These are phyloP conservation scores for Apostichopus parvimensis DNA, from an alignment of 35 echinoderm and acorn worm species.

Conservation along the genomic window DNA sequence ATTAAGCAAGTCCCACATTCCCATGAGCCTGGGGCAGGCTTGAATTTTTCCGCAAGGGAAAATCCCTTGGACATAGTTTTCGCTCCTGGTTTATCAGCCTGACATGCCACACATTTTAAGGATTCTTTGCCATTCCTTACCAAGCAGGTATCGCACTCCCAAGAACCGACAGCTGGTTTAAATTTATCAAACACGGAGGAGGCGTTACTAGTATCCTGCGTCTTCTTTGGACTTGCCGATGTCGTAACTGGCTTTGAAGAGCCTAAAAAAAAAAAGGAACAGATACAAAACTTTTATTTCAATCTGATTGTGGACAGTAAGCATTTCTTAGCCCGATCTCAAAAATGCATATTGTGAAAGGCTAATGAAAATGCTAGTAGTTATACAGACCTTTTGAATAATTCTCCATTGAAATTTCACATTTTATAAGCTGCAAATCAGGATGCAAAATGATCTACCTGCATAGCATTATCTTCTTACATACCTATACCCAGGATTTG, in stretches of 20 bases:
- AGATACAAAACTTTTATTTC: too few species aligned
- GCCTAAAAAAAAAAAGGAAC: not conserved
- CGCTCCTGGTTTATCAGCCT: conserved; percentile 32
- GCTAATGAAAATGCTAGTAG: not conserved
- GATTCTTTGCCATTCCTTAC: conserved; percentile 16
- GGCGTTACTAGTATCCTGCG: not conserved
- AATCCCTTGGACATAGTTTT: conserved; percentile 11
- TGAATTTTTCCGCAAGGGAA: conserved; percentile 10
- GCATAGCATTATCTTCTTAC: conserved; percentile 9
- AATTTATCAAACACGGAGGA: conserved; percentile 48
- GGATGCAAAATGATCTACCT: too few species aligned
- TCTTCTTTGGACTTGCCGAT: not conserved
- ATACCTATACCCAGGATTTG: conserved; percentile 83
- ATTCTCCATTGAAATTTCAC: too few species aligned
- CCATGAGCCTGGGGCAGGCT: not conserved
- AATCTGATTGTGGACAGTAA: too few species aligned
- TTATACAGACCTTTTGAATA: not conserved
- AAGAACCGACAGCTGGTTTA: conserved; percentile 51
- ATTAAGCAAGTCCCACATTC: conserved; percentile 45
- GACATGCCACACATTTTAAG: conserved; percentile 46
- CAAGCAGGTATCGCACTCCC: conserved; percentile 66
- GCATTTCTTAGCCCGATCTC: too few species aligned
- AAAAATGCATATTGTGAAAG: not conserved
- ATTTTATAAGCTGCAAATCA: too few species aligned
- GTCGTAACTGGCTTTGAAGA: not conserved